phyloP scores from a whole-genome alignment of 2,888 invertebrate species.

The Metopia argyrocephala region DNA sequence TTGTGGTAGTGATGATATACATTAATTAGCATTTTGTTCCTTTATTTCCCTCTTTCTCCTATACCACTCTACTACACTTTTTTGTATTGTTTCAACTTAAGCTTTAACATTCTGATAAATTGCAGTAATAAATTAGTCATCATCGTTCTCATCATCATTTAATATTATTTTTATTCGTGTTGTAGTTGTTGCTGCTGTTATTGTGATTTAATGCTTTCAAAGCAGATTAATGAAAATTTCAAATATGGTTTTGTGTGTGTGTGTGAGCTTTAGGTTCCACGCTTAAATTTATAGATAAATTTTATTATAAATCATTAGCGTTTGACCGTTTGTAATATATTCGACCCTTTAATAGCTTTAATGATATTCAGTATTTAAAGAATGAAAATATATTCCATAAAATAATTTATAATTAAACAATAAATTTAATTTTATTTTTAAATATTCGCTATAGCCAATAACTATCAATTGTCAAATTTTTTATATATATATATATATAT shows the following conservation, averaged over 20 bases:
- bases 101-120: slow-evolving; percentile 40
- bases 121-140: slow-evolving; percentile 38
- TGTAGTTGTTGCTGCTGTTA: slow-evolving; percentile 6
- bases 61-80: too few relatives aligned
- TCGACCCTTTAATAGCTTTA: not conserved
- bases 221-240: not conserved
- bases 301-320: slow-evolving; percentile 6
- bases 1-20: slow-evolving; percentile 38
- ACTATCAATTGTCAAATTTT: too few relatives aligned
- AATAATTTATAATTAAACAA: not conserved
- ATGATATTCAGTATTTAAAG: not conserved
- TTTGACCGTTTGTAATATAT: not conserved
- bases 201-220: slow-evolving; percentile 12
- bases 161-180: not conserved
- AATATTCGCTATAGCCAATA: not conserved
- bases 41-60: not conserved
- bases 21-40: slow-evolving; percentile 46
- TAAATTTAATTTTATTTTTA: not conserved
- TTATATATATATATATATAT: too few relatives aligned
- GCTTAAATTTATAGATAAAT: slow-evolving; percentile 4
- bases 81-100: slow-evolving; percentile 4
- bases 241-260: not conserved
- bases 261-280: not conserved
- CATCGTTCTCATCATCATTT: slow-evolving; percentile 19
- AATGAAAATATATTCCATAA: not conserved